phyloP scores from a whole-genome alignment of 2,113 vertebrate species.

The Ochotona curzoniae region DNA sequence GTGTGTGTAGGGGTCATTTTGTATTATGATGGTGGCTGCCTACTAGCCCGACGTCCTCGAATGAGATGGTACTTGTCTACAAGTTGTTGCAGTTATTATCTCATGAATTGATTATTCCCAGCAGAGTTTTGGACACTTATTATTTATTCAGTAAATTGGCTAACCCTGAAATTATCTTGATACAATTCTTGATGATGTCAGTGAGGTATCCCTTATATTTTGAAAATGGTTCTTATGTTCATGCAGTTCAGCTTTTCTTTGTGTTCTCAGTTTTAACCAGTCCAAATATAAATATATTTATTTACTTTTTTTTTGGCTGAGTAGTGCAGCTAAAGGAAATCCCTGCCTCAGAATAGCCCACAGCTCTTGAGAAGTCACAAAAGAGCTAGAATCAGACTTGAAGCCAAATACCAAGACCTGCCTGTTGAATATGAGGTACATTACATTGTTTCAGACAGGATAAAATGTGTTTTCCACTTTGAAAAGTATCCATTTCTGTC shows the following conservation, averaged over 20 bases:
- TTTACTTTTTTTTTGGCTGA: neutral
- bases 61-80: neutral
- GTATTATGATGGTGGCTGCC: neutral
- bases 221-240: neutral
- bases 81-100: neutral
- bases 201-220: neutral
- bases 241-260: neutral
- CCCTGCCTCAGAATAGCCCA: neutral
- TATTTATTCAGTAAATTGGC: neutral
- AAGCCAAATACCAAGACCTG: neutral
- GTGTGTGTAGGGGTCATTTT: neutral
- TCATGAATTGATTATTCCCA: neutral
- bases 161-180: neutral
- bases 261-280: neutral
- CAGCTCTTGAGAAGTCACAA: neutral
- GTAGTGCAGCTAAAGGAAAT: neutral
- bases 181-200: neutral
- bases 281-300: neutral
- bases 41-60: neutral
- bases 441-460: neutral
- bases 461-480: neutral
- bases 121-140: neutral
- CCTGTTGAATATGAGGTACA: neutral
- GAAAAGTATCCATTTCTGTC: neutral
- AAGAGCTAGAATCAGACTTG: neutral